Conservation (phyloP, 1,140 invertebrate species). For the Bombus polaris region DNA sequence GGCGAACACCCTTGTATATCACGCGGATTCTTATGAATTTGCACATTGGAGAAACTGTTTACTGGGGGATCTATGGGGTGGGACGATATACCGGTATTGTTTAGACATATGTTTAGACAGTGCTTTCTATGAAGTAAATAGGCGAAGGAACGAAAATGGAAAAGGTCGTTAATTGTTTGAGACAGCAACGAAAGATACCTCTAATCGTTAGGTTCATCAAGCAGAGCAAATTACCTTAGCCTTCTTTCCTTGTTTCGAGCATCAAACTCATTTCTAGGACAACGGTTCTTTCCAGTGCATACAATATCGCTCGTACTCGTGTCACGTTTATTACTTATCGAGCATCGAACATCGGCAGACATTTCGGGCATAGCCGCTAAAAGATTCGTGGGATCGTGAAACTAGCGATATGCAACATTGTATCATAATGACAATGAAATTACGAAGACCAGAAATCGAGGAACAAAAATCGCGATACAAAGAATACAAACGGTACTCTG, state of each 20-base stretch:
- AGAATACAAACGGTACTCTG: not conserved
- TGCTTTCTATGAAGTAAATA: not conserved
- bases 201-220: slow-evolving; percentile 5
- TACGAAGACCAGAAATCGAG: too few species aligned
- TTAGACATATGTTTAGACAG: too few species aligned
- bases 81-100: not conserved
- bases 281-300: not conserved
- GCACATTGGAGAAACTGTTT: not conserved
- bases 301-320: not conserved
- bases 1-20: too few species aligned
- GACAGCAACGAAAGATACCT: not conserved
- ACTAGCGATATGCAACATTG: too few species aligned
- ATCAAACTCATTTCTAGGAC: slow-evolving; percentile 8
- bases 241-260: slow-evolving; percentile 4
- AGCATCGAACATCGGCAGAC: not conserved
- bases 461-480: too few species aligned
- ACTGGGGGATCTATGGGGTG: not conserved
- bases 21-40: not conserved
- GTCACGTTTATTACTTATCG: slow-evolving; percentile 22
- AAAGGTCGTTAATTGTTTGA: not conserved
- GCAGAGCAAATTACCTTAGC: not conserved
- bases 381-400: slow-evolving; percentile 34
- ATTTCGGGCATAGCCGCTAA: not conserved
- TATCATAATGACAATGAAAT: too few species aligned
- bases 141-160: not conserved